Conservation (phyloP, 2,797 vertebrate genomes). For the Tauraco hartlaubi region DNA sequence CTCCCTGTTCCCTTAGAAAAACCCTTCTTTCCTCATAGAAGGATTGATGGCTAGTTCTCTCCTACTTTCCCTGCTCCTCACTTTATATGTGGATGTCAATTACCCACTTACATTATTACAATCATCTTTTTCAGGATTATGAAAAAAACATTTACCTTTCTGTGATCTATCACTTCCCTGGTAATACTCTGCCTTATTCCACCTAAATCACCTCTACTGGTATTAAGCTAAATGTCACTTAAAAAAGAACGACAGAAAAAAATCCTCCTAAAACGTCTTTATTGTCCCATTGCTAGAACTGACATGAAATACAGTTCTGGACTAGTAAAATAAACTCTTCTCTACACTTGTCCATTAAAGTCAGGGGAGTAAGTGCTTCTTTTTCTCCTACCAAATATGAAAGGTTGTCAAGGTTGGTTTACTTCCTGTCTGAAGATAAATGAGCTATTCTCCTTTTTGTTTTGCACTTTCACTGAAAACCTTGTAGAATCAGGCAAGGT, state of each 20-base stretch:
- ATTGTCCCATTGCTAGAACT: not conserved
- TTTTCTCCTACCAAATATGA: not conserved
- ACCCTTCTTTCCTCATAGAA: not conserved
- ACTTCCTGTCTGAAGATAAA: not conserved
- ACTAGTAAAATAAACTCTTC: not conserved
- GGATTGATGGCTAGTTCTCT: not conserved
- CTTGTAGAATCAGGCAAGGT: not conserved
- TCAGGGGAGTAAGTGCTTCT: not conserved
- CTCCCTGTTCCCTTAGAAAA: not conserved
- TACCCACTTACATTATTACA: not conserved
- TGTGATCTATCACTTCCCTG: not conserved
- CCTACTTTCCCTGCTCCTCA: not conserved
- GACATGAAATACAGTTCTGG: not conserved
- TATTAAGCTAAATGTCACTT: not conserved
- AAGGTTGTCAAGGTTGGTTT: not conserved
- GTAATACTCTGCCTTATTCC: not conserved
- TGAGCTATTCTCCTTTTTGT: not conserved
- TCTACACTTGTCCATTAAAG: not conserved
- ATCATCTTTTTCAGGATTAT: not conserved
- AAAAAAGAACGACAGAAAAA: not conserved
- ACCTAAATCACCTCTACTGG: not conserved
- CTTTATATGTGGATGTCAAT: not conserved
- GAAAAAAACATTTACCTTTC: not conserved
- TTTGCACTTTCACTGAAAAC: not conserved
- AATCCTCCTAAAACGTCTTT: not conserved